phyloP scores from a whole-genome alignment of 2,113 vertebrate genomes.

The Oreochromis aureus region DNA sequence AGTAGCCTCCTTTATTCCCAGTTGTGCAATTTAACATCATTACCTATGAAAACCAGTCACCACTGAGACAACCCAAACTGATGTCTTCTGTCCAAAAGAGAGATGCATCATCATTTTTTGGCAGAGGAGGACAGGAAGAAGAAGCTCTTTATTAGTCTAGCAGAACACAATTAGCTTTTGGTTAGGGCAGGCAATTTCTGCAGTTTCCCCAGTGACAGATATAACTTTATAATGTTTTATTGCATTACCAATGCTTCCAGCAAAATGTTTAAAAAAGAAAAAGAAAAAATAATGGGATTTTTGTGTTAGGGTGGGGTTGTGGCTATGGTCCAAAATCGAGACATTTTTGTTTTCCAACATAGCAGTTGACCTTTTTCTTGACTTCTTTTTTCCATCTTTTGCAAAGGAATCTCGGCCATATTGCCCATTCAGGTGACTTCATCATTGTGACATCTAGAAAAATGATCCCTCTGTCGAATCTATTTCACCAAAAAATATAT shows the following conservation, averaged over 20 bases:
- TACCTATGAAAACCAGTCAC: constrained; percentile 61
- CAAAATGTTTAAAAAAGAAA: neutral
- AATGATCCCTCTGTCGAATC: neutral
- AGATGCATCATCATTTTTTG: constrained; percentile 45
- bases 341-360: neutral
- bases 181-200: neutral
- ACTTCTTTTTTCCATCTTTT: neutral
- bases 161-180: constrained; percentile 34
- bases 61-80: constrained; percentile 13
- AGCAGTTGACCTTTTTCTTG: neutral
- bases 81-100: constrained; percentile 25
- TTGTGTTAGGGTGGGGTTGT: neutral
- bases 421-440: neutral
- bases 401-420: neutral
- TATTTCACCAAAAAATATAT: neutral
- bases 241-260: neutral
- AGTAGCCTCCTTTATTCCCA: constrained; percentile 41
- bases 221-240: neutral
- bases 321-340: neutral
- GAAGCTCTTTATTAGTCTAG: constrained; percentile 50
- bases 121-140: constrained; percentile 23
- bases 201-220: neutral
- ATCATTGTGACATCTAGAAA: neutral
- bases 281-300: neutral
- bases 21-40: constrained; percentile 64